A percentile compares a stretch with the other conserved stretches of the same genome.
phyloP scores from a whole-genome alignment of 1,140 invertebrate genomes.

The Paralvinella palmiformis region DNA sequence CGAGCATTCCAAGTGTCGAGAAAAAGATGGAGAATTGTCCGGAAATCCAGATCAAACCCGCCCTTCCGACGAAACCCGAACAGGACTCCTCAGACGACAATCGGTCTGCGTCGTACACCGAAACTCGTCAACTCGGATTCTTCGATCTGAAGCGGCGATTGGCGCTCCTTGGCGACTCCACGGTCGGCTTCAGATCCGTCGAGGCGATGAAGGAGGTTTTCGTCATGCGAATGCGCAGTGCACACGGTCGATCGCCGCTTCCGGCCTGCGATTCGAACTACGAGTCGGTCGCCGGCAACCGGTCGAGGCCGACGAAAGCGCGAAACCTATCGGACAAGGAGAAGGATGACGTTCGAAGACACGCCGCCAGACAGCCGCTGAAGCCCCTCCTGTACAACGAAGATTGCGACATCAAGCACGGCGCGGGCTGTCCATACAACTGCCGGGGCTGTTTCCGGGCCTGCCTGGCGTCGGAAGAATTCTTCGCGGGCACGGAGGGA shows the following conservation, averaged over 20 bases:
- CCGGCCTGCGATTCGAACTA: background rate
- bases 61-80: background rate
- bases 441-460: conserved; percentile 15
- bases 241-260: background rate
- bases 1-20: conserved; percentile 1
- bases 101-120: background rate
- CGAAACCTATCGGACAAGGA: background rate
- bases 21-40: too few relatives aligned
- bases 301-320: background rate
- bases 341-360: background rate
- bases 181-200: conserved; percentile 11
- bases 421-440: background rate
- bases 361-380: background rate
- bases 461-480: conserved; percentile 15
- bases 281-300: background rate
- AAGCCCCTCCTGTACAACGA: conserved; percentile 12
- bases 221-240: background rate
- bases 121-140: background rate
- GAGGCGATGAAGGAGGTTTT: conserved; percentile 12
- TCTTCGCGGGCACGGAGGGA: too few relatives aligned
- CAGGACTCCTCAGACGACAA: background rate
- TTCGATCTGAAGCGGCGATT: background rate
- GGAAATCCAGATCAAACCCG: too few relatives aligned
- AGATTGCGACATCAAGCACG: conserved; percentile 7
- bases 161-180: conserved; percentile 11